phyloP scores from a whole-genome alignment of 1,140 invertebrate genomes.

The Aphelenchoides avenae region DNA sequence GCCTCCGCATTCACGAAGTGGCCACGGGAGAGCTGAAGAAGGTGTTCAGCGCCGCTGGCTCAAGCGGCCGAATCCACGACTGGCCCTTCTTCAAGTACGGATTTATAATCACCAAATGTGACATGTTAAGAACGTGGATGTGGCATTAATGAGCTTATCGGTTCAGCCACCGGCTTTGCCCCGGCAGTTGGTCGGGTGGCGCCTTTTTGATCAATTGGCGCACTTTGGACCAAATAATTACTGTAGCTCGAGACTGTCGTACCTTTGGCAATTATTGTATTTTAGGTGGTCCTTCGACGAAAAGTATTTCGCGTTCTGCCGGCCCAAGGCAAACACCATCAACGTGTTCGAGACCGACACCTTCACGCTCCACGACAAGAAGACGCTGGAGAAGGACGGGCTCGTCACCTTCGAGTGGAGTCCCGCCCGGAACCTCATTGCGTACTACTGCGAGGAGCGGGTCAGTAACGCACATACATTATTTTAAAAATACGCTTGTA shows the following conservation, averaged over 20 bases:
- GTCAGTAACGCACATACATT: constrained; percentile 67
- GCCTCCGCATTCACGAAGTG: constrained; percentile 55
- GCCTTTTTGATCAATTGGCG: too few relatives aligned
- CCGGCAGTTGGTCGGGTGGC: too few relatives aligned
- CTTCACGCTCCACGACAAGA: constrained; percentile 45
- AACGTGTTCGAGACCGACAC: constrained; percentile 76
- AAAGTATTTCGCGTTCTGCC: constrained; percentile 74
- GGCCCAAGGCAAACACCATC: constrained; percentile 67
- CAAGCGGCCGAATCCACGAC: constrained; percentile 32
- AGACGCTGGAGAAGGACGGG: constrained; percentile 41
- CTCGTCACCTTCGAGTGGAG: constrained; percentile 89
- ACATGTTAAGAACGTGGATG: too few relatives aligned
- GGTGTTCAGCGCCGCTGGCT: constrained; percentile 42
- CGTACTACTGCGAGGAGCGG: constrained; percentile 95
- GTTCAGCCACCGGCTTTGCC: too few relatives aligned
- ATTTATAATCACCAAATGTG: too few relatives aligned
- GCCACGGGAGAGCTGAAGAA: constrained; percentile 58
- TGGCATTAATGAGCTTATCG: too few relatives aligned
- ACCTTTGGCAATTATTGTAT: too few relatives aligned
- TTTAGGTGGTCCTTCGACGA: constrained; percentile 87
- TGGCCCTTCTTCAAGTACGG: constrained; percentile 37
- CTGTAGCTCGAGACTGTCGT: too few relatives aligned
- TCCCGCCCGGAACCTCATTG: constrained; percentile 88
- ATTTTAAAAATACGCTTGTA: constrained; percentile 75
- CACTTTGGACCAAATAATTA: too few relatives aligned